Percentiles rank a stretch among this genome's conserved stretches.
Conservation (phyloP, 1,140 invertebrate species). For the Zaprionus inermis region DNA sequence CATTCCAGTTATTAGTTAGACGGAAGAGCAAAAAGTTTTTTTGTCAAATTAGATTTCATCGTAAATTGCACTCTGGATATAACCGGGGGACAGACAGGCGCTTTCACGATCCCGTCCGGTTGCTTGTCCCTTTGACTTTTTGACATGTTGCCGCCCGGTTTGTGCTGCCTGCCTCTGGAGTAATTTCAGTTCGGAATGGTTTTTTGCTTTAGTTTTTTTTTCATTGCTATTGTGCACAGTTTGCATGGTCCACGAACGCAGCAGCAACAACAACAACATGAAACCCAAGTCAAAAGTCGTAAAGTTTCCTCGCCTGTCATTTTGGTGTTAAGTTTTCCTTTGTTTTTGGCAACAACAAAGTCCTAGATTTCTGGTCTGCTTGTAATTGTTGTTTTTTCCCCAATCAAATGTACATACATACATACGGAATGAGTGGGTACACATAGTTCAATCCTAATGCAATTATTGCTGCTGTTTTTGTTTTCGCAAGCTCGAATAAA, state of each 20-base stretch:
- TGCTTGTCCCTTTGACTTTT: constrained; percentile 43
- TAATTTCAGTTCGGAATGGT: constrained; percentile 25
- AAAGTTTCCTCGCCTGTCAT: constrained; percentile 41
- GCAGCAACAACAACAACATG: constrained; percentile 15
- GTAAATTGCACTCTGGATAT: constrained; percentile 38
- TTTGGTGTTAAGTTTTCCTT: constrained; percentile 32
- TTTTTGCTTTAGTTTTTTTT: constrained; percentile 4
- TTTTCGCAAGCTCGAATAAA: constrained; percentile 20
- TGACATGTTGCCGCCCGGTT: constrained; percentile 34
- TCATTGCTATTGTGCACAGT: constrained; percentile 9
- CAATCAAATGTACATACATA: neutral
- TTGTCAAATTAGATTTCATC: constrained; percentile 74
- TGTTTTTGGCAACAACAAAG: constrained; percentile 34
- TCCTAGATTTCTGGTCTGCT: constrained; percentile 15
- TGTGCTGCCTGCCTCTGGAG: neutral
- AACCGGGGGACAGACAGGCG: constrained; percentile 33
- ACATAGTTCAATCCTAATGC: constrained; percentile 21
- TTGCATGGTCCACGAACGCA: constrained; percentile 22
- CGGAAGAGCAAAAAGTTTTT: constrained; percentile 30
- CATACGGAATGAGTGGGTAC: neutral
- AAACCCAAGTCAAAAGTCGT: constrained; percentile 42
- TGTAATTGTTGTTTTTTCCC: constrained; percentile 9
- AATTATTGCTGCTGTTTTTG: constrained; percentile 28
- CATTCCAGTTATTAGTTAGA: constrained; percentile 33
- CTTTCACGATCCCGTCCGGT: constrained; percentile 34